Evolutionary conservation across 1,140 invertebrate genomes (phyloP).

Genomic region (Grapholita molesta): DNA sequence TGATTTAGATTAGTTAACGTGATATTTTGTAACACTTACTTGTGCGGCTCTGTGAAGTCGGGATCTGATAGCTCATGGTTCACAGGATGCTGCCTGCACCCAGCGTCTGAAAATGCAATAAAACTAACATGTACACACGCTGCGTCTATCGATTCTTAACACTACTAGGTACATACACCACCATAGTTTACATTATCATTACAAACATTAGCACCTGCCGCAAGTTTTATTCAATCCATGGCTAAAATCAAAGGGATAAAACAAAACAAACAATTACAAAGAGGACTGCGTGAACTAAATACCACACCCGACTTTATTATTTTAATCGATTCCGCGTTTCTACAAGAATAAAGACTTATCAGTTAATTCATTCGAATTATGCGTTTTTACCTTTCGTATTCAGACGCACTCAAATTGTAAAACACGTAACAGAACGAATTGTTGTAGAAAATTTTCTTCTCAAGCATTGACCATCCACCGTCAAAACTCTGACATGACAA

Average conservation of each 20-base stretch:
- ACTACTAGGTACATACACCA: slow-evolving; percentile 29
- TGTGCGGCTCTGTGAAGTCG: slow-evolving; percentile 85
- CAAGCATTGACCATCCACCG: slow-evolving; percentile 48
- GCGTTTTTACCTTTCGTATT: slow-evolving; percentile 39
- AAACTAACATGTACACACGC: not conserved
- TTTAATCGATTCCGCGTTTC: slow-evolving; percentile 25
- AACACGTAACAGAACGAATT: slow-evolving; percentile 25
- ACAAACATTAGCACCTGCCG: slow-evolving; percentile 31
- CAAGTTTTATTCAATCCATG: slow-evolving; percentile 40
- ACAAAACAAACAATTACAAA: slow-evolving; percentile 66
- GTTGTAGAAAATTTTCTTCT: slow-evolving; percentile 38
- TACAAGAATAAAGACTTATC: not conserved
- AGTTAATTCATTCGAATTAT: not conserved
- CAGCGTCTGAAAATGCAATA: slow-evolving; percentile 58
- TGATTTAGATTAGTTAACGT: not conserved
- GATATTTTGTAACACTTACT: slow-evolving; percentile 80
- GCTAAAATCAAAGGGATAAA: slow-evolving; percentile 39
- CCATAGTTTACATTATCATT: slow-evolving; percentile 27
- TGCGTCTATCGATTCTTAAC: slow-evolving; percentile 48
- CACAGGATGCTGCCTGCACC: slow-evolving; percentile 70
- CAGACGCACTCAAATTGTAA: slow-evolving; percentile 35
- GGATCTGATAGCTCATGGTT: slow-evolving; percentile 89
- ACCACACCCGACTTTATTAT: slow-evolving; percentile 65
- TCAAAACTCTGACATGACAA: slow-evolving; percentile 69
- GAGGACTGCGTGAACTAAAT: slow-evolving; percentile 54